These are phyloP conservation scores for Dicaeum eximium DNA, from an alignment of 2,113 vertebrate genomes.

Conservation along the genomic window DNA sequence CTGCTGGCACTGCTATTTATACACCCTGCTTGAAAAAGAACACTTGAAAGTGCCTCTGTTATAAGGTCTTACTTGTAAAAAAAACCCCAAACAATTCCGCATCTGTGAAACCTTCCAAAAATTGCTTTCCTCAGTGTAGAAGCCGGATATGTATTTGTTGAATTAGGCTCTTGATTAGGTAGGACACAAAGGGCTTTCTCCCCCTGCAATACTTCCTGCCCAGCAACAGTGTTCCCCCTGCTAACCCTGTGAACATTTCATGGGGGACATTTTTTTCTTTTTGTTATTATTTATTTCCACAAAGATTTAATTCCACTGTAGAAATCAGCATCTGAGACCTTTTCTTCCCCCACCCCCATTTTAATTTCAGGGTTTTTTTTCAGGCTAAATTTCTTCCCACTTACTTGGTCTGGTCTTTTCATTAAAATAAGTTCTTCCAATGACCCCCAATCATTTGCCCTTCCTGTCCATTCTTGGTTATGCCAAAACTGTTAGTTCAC, in stretches of 20 bases:
- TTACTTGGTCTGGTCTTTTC: constrained; percentile 8
- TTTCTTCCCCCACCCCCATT: not conserved
- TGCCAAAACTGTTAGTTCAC: constrained; percentile 77
- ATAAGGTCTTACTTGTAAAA: not conserved
- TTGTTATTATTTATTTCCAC: not conserved
- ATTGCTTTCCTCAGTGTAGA: constrained; percentile 19
- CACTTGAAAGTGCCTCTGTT: not conserved
- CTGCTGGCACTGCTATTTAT: constrained; percentile 37
- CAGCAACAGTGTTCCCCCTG: not conserved
- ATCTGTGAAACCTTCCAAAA: constrained; percentile 34
- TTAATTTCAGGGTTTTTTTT: not conserved
- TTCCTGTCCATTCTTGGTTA: constrained; percentile 65
- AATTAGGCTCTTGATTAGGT: constrained; percentile 46
- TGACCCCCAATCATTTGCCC: constrained; percentile 61
- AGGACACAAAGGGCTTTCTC: constrained; percentile 20
- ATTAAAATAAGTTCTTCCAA: constrained; percentile 55
- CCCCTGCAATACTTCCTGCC: not conserved
- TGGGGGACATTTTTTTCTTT: not conserved
- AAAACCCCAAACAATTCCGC: not conserved
- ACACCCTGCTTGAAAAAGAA: not conserved
- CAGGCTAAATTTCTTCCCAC: not conserved
- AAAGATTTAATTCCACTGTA: not conserved
- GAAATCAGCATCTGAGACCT: not conserved
- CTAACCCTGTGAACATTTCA: not conserved
- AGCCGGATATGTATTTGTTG: constrained; percentile 57